Evolutionary conservation across 1,140 invertebrate species (phyloP).

Genomic region (Drosophila nigromelanica): DNA sequence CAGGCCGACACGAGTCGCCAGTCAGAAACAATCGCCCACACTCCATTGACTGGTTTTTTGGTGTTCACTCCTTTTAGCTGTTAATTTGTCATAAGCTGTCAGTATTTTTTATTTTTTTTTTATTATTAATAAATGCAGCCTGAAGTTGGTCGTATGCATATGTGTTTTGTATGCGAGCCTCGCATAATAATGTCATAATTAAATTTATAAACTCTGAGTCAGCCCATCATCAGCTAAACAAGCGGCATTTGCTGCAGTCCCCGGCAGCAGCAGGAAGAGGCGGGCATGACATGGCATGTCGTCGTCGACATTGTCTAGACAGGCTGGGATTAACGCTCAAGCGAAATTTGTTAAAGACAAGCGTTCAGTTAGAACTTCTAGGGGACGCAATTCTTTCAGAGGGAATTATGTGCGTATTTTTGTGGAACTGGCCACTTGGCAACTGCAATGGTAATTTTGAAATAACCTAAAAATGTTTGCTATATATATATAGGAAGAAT

Average conservation of each 20-base stretch:
- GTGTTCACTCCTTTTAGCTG: constrained; percentile 49
- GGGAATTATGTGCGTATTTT: neutral
- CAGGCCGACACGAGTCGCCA: constrained; percentile 31
- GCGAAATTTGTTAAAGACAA: constrained; percentile 2
- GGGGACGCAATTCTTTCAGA: neutral
- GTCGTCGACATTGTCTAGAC: constrained; percentile 68
- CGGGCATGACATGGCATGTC: constrained; percentile 34
- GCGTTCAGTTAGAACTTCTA: neutral
- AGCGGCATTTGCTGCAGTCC: constrained; percentile 1
- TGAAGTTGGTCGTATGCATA: neutral
- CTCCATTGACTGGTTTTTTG: constrained; percentile 32
- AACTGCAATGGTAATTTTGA: too few species aligned
- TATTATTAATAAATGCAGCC: constrained; percentile 58
- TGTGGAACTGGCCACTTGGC: too few species aligned
- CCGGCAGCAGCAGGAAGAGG: neutral
- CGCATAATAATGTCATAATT: constrained; percentile 82
- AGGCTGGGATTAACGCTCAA: constrained; percentile 51
- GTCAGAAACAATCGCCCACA: constrained; percentile 70
- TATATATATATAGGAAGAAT: too few species aligned
- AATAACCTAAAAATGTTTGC: too few species aligned
- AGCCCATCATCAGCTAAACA: constrained; percentile 32
- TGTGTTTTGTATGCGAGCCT: constrained; percentile 34
- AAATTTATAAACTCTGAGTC: constrained; percentile 74
- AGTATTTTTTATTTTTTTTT: constrained; percentile 17
- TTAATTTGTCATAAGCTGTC: constrained; percentile 78